These are phyloP conservation scores for Parus major DNA, from an alignment of 2,113 vertebrate species.

Conservation along the genomic window DNA sequence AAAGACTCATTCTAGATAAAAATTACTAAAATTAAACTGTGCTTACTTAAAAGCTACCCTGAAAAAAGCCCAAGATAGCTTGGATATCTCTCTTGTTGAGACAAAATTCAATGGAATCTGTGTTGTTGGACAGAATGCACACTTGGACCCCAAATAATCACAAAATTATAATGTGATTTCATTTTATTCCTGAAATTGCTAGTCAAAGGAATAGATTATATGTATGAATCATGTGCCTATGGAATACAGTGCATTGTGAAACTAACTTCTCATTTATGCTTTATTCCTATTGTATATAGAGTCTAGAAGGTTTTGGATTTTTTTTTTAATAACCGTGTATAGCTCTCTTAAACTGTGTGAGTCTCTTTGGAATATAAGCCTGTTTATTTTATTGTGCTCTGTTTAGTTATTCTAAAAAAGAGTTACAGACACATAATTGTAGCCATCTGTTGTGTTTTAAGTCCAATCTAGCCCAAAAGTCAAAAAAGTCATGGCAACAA, in stretches of 20 bases:
- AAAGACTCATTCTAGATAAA: background rate
- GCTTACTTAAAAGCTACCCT: background rate
- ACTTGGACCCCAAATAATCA: background rate
- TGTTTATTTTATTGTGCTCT: constrained; percentile 80
- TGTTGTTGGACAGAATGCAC: background rate
- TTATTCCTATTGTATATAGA: background rate
- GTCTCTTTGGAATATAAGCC: constrained; percentile 67
- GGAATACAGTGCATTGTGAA: background rate
- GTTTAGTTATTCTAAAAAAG: constrained; percentile 74
- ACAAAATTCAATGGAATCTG: background rate
- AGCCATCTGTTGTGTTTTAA: constrained; percentile 81
- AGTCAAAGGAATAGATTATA: constrained; percentile 19
- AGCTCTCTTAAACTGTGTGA: constrained; percentile 54
- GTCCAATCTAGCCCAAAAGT: constrained; percentile 73
- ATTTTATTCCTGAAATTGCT: background rate
- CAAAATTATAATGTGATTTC: background rate
- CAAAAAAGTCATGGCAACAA: constrained; percentile 77
- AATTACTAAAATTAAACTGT: background rate
- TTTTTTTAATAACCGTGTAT: constrained; percentile 62
- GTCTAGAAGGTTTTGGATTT: background rate
- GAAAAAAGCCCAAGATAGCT: background rate
- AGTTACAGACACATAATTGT: constrained; percentile 75
- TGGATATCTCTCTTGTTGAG: background rate
- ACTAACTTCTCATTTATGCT: background rate
- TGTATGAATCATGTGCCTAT: background rate